phyloP scores from a whole-genome alignment of 2,888 invertebrate genomes.

The Neoitamus cyanurus region DNA sequence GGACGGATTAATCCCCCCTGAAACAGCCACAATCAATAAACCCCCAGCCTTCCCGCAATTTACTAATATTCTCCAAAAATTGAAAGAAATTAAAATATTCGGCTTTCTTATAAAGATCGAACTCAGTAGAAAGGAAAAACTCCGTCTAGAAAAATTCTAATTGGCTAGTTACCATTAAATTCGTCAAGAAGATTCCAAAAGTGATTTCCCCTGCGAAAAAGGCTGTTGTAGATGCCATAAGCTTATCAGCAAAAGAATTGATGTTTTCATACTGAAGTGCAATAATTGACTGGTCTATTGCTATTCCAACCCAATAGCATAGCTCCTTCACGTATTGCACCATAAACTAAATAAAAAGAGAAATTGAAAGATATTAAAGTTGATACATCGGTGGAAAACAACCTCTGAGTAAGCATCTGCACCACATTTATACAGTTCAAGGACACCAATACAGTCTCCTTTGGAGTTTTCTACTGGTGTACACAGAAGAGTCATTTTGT shows the following conservation, averaged over 20 bases:
- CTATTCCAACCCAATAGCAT: neutral
- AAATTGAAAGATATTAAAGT: neutral
- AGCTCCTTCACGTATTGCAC: neutral
- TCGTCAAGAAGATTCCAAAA: neutral
- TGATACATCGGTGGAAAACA: neutral
- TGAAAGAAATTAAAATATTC: too few species aligned
- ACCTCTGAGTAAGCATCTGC: slow-evolving; percentile 43
- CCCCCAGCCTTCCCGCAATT: too few species aligned
- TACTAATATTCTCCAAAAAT: too few species aligned
- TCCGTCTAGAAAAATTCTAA: neutral
- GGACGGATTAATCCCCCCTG: too few species aligned
- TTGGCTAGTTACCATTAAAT: neutral
- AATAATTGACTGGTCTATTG: neutral
- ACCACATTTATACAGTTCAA: slow-evolving; percentile 63
- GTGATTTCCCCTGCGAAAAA: neutral
- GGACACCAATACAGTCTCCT: slow-evolving; percentile 63
- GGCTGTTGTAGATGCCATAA: neutral
- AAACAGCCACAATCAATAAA: too few species aligned
- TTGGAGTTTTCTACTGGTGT: slow-evolving; percentile 65
- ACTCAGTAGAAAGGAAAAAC: neutral
- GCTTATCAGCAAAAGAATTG: neutral
- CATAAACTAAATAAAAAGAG: neutral
- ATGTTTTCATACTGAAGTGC: neutral
- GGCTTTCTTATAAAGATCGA: neutral
- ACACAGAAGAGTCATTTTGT: slow-evolving; percentile 63